phyloP scores from a whole-genome alignment of 2,797 vertebrate species.

The Sphenopsis melanotis region DNA sequence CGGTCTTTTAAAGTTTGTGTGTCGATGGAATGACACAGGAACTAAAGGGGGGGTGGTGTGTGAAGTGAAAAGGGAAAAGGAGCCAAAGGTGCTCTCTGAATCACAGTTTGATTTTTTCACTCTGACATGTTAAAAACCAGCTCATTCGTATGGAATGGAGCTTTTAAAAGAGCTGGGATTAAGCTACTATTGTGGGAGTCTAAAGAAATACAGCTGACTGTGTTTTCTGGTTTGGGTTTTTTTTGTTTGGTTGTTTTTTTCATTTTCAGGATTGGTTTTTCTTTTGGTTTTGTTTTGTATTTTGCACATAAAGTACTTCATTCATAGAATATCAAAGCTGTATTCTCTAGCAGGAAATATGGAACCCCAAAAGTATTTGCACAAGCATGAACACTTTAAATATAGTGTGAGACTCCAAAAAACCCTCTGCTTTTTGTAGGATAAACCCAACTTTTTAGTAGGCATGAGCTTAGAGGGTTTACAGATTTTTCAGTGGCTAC shows the following conservation, averaged over 20 bases:
- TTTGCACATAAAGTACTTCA: conserved; percentile 9
- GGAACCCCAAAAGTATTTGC: not conserved
- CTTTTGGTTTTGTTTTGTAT: not conserved
- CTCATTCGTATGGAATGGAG: conserved; percentile 8
- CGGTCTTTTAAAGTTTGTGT: not conserved
- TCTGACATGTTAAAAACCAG: conserved; percentile 21
- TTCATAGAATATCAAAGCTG: conserved; percentile 29
- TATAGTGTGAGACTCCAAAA: conserved; percentile 1
- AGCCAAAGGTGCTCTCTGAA: conserved; percentile 26
- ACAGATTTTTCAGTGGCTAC: conserved; percentile 6
- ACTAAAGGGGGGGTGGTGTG: not conserved
- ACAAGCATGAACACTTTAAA: conserved; percentile 27
- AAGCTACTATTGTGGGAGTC: conserved; percentile 15
- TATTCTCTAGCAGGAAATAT: conserved; percentile 14
- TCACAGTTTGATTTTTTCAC: conserved; percentile 21
- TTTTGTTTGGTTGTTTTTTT: not conserved
- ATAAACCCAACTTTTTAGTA: conserved; percentile 1
- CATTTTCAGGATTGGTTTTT: not conserved
- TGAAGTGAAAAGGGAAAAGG: not conserved
- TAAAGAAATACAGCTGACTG: conserved; percentile 34
- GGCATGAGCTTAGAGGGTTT: not conserved
- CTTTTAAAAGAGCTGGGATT: conserved; percentile 37
- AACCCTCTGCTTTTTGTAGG: not conserved
- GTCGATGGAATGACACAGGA: not conserved
- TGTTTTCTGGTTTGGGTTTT: not conserved